A percentile compares a stretch with the other conserved stretches of the same genome.
These are phyloP conservation scores for Euura saliciscinereae DNA, from an alignment of 1,140 invertebrate genomes.

Conservation along the genomic window DNA sequence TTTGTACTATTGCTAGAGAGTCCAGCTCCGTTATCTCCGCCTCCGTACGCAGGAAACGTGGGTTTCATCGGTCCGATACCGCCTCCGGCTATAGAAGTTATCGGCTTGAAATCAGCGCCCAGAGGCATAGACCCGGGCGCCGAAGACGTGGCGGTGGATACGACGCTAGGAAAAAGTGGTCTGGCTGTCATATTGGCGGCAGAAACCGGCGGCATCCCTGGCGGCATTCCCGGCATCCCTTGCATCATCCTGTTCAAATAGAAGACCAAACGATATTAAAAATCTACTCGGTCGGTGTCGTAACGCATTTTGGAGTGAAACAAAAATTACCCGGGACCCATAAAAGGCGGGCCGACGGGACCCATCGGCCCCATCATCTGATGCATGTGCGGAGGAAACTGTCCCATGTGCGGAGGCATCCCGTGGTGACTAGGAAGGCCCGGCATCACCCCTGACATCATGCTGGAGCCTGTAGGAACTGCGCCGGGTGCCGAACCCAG, in stretches of 20 bases:
- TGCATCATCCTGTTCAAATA: slow-evolving; percentile 49
- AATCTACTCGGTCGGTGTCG: neutral
- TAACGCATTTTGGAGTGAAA: slow-evolving; percentile 1
- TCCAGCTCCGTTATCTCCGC: slow-evolving; percentile 45
- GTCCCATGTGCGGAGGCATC: slow-evolving; percentile 66
- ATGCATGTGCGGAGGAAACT: slow-evolving; percentile 62
- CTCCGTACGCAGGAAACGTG: slow-evolving; percentile 77
- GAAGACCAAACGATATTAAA: neutral
- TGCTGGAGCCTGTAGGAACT: slow-evolving; percentile 56
- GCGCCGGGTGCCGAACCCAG: slow-evolving; percentile 61
- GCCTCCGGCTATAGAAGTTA: slow-evolving; percentile 58
- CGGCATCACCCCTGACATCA: slow-evolving; percentile 62
- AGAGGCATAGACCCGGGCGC: slow-evolving; percentile 62
- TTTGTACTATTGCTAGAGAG: slow-evolving; percentile 47
- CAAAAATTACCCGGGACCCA: slow-evolving; percentile 69
- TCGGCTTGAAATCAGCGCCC: slow-evolving; percentile 70
- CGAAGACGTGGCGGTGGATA: slow-evolving; percentile 66
- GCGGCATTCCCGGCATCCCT: slow-evolving; percentile 64
- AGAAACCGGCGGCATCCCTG: slow-evolving; percentile 62
- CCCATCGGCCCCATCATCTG: slow-evolving; percentile 77
- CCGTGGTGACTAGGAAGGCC: slow-evolving; percentile 59
- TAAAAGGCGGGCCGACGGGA: slow-evolving; percentile 71
- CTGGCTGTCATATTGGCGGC: slow-evolving; percentile 67
- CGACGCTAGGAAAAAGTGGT: slow-evolving; percentile 79
- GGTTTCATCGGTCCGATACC: slow-evolving; percentile 68